Conservation (phyloP, 1,140 invertebrate genomes). For the Lordiphosa stackelbergi region DNA sequence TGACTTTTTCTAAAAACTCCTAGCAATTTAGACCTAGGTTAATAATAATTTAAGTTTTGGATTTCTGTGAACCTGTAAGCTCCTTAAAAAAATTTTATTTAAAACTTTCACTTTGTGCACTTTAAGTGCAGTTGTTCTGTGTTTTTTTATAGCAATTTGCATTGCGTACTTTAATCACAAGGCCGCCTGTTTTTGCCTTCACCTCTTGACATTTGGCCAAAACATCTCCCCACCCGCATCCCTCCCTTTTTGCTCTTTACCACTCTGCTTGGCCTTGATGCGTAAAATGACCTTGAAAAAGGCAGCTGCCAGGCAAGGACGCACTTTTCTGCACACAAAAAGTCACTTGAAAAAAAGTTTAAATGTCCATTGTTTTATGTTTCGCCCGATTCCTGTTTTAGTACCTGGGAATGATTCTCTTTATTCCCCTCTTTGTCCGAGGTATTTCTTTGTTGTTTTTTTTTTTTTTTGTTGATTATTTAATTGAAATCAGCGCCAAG, state of each 20-base stretch:
- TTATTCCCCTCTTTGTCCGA: too few species aligned
- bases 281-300: slow-evolving; percentile 70
- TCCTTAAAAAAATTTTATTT: too few species aligned
- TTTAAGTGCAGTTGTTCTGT: background rate
- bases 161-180: slow-evolving; percentile 28
- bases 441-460: background rate
- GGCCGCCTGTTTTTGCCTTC: slow-evolving; percentile 36
- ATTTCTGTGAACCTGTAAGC: too few species aligned
- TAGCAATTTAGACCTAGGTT: too few species aligned
- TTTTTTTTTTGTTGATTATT: background rate
- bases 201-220: slow-evolving; percentile 50
- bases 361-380: background rate
- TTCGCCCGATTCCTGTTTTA: too few species aligned
- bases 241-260: background rate
- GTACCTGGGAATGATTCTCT: too few species aligned
- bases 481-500: background rate
- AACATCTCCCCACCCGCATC: background rate
- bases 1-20: too few species aligned
- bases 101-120: too few species aligned
- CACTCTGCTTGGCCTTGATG: slow-evolving; percentile 35
- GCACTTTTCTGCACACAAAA: slow-evolving; percentile 28
- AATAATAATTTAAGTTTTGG: too few species aligned
- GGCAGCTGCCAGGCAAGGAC: slow-evolving; percentile 44
- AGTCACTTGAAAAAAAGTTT: slow-evolving; percentile 5
- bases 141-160: background rate